These are phyloP conservation scores for Schizopygopsis pylzovi DNA, from an alignment of 2,797 vertebrate species.

Conservation along the genomic window DNA sequence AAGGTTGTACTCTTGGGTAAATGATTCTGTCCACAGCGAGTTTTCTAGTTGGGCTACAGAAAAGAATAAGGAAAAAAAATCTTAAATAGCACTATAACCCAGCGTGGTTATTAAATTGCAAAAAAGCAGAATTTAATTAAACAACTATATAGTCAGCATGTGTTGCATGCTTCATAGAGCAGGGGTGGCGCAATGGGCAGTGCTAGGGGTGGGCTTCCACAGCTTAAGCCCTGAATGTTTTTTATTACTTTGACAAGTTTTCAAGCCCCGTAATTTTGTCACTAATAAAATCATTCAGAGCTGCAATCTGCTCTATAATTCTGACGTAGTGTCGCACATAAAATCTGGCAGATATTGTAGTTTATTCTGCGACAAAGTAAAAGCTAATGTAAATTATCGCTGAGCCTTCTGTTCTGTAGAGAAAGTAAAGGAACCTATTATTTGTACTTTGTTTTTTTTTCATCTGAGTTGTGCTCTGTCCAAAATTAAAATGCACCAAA, in stretches of 20 bases:
- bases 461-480: background rate
- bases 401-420: constrained; percentile 23
- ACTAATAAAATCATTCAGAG: constrained; percentile 38
- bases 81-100: background rate
- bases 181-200: background rate
- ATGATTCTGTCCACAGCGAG: background rate
- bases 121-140: background rate
- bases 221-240: constrained; percentile 5
- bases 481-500: background rate
- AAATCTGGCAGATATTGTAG: constrained; percentile 33
- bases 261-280: constrained; percentile 25
- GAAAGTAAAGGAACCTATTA: background rate
- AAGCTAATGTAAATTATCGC: constrained; percentile 29
- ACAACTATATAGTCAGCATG: background rate
- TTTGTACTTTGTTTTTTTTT: background rate
- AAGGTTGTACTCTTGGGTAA: background rate
- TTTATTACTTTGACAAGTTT: constrained; percentile 28
- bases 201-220: background rate
- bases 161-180: background rate
- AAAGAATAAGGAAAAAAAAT: background rate
- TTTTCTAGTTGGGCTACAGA: background rate
- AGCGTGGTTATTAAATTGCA: background rate
- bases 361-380: constrained; percentile 37
- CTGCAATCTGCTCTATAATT: constrained; percentile 36
- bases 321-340: constrained; percentile 20